Evolutionary conservation across 2,888 invertebrate species (phyloP).

Genomic region (Nomada fabriciana): DNA sequence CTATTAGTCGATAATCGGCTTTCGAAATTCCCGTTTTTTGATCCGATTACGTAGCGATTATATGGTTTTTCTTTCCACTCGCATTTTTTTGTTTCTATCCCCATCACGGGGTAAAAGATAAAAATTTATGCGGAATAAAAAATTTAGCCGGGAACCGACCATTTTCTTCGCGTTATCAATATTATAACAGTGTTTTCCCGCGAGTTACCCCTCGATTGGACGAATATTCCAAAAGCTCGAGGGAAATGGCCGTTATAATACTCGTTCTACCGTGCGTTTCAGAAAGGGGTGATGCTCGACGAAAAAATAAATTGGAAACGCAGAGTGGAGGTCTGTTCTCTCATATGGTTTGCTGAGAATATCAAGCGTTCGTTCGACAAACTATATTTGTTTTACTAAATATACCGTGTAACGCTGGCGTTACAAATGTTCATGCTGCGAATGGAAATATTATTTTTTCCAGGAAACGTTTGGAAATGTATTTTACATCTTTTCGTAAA

Average conservation of each 20-base stretch:
- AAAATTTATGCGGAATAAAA: slow-evolving; percentile 44
- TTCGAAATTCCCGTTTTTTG: slow-evolving; percentile 52
- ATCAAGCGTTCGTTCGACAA: not conserved
- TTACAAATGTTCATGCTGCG: not conserved
- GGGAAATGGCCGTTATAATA: slow-evolving; percentile 17
- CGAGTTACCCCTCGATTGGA: slow-evolving; percentile 25
- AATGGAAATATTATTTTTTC: too few species aligned
- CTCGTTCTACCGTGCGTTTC: slow-evolving; percentile 28
- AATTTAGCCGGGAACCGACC: slow-evolving; percentile 20
- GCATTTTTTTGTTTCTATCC: not conserved
- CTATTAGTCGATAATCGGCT: slow-evolving; percentile 62
- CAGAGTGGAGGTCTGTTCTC: not conserved
- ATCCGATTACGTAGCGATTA: slow-evolving; percentile 63
- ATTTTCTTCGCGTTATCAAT: slow-evolving; percentile 58
- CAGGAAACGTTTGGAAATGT: too few species aligned
- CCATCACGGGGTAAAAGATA: slow-evolving; percentile 23
- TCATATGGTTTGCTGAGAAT: slow-evolving; percentile 3
- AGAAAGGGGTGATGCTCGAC: slow-evolving; percentile 9
- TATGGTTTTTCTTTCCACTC: slow-evolving; percentile 25
- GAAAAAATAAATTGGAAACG: slow-evolving; percentile 22
- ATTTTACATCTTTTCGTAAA: too few species aligned
- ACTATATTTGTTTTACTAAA: not conserved
- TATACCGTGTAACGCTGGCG: not conserved
- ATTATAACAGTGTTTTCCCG: slow-evolving; percentile 56
- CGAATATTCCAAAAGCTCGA: slow-evolving; percentile 25